phyloP scores from a whole-genome alignment of 1,140 invertebrate species.

The Drosophila oshimai region DNA sequence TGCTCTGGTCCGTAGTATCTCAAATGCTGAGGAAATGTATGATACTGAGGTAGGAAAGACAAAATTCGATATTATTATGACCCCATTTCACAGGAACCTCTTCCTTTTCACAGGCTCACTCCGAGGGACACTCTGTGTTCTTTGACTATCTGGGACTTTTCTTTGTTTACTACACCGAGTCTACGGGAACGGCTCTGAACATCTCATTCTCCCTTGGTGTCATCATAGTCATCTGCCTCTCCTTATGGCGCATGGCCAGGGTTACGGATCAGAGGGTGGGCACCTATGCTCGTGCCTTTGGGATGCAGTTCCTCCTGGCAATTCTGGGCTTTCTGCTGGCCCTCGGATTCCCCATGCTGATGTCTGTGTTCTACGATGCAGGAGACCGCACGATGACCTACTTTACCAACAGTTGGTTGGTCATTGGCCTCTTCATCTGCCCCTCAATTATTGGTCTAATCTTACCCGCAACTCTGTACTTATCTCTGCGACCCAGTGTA shows the following conservation, averaged over 20 bases:
- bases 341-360: slow-evolving; percentile 83
- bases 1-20: slow-evolving; percentile 86
- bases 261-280: slow-evolving; percentile 23
- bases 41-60: slow-evolving; percentile 68
- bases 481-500: slow-evolving; percentile 84
- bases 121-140: slow-evolving; percentile 86
- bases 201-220: slow-evolving; percentile 83
- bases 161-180: slow-evolving; percentile 86
- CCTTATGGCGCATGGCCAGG: slow-evolving; percentile 61
- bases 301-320: slow-evolving; percentile 54
- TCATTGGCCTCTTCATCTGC: slow-evolving; percentile 85
- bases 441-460: slow-evolving; percentile 83
- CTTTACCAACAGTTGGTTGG: slow-evolving; percentile 87
- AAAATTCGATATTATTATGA: slow-evolving; percentile 72
- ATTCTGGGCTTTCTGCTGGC: slow-evolving; percentile 72
- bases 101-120: slow-evolving; percentile 51
- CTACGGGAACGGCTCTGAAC: slow-evolving; percentile 85
- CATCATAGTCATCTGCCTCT: slow-evolving; percentile 80
- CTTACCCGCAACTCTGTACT: slow-evolving; percentile 46
- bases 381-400: slow-evolving; percentile 86
- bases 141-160: slow-evolving; percentile 92
- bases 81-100: background rate
- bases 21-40: slow-evolving; percentile 85
- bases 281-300: slow-evolving; percentile 44
- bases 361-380: slow-evolving; percentile 83